phyloP scores from a whole-genome alignment of 2,113 vertebrate species.

The Stomatorhinus ivindoensis region DNA sequence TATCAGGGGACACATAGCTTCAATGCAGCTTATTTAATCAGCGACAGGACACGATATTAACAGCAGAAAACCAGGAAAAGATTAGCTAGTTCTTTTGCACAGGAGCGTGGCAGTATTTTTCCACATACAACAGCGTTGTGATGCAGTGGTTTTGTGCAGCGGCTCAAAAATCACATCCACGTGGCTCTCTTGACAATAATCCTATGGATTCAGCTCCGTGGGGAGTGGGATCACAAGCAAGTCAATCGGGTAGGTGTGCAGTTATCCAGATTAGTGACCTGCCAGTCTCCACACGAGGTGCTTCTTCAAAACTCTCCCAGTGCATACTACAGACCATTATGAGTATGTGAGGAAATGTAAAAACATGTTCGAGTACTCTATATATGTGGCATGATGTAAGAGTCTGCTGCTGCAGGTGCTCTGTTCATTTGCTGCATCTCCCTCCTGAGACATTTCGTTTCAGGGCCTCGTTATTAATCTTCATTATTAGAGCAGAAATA shows the following conservation, averaged over 20 bases:
- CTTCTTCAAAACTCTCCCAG: not conserved
- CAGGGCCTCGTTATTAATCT: slow-evolving; percentile 16
- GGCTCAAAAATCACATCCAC: not conserved
- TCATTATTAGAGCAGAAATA: slow-evolving; percentile 38
- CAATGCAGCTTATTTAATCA: not conserved
- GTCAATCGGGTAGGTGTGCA: not conserved
- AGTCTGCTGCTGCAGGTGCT: not conserved
- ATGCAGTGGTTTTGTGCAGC: not conserved
- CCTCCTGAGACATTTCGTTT: slow-evolving; percentile 37
- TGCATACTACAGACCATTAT: not conserved
- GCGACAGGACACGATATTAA: not conserved
- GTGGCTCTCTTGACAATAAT: not conserved
- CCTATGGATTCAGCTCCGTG: not conserved
- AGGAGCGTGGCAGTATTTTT: not conserved
- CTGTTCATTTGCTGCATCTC: slow-evolving; percentile 22
- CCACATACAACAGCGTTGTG: no score
- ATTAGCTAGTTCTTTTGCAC: not conserved
- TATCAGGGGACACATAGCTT: not conserved
- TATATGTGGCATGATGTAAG: not conserved
- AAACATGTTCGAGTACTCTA: not conserved
- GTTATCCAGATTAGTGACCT: not conserved
- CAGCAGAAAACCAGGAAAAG: not conserved
- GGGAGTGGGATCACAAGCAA: not conserved
- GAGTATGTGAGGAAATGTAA: not conserved
- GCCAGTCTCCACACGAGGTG: not conserved